Conservation (phyloP, 2,113 vertebrate genomes). For the Romanogobio albipinnatus region DNA sequence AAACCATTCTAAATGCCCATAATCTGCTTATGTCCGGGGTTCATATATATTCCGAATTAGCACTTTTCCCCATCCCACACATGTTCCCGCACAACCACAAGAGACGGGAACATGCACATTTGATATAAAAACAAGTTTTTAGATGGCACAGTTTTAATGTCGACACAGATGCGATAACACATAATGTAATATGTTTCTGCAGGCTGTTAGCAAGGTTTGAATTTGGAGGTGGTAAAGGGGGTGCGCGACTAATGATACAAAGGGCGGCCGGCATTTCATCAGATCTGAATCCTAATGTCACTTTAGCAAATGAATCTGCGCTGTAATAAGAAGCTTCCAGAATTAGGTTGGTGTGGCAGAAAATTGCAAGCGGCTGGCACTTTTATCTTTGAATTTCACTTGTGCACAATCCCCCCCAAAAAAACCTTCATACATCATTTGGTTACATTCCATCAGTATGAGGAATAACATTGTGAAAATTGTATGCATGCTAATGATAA, state of each 20-base stretch:
- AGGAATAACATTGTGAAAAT: conserved; percentile 99
- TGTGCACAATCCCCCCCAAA: conserved; percentile 93
- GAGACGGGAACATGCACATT: conserved; percentile 65
- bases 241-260: conserved; percentile 87
- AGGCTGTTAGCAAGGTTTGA: conserved; percentile 45
- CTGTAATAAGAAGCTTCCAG: conserved; percentile 99
- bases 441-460: conserved; percentile 99
- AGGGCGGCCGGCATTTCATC: conserved; percentile 90
- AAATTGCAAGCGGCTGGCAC: conserved; percentile 94
- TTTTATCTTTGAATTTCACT: conserved; percentile 99
- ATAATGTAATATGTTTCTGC: conserved; percentile 8
- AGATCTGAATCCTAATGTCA: conserved; percentile 99
- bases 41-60: conserved; percentile 97
- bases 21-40: conserved; percentile 98
- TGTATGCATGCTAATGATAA: conserved; percentile 99
- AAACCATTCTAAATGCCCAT: conserved; percentile 99
- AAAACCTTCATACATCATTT: conserved; percentile 97
- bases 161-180: conserved; percentile 13
- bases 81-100: conserved; percentile 60
- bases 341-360: conserved; percentile 99
- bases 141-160: conserved; percentile 50
- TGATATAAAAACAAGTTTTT: conserved; percentile 58
- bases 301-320: conserved; percentile 96
- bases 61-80: conserved; percentile 78
- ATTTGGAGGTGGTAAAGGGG: conserved; percentile 53